Conservation (phyloP, 2,888 invertebrate species). For the Cacoxenus indagator region DNA sequence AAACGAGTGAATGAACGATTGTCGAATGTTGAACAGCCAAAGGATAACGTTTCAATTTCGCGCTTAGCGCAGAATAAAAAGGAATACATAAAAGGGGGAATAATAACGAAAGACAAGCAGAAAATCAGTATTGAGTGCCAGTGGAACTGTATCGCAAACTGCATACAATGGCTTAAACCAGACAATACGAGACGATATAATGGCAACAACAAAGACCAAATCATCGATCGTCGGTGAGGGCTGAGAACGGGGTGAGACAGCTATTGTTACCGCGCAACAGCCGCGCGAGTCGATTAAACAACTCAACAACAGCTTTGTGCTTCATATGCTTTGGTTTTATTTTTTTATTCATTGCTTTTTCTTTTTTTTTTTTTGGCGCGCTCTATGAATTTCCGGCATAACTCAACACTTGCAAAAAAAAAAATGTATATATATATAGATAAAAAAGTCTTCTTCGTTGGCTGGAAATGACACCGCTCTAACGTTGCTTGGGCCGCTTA, state of each 20-base stretch:
- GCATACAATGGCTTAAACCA: constrained; percentile 11
- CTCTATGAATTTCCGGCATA: not conserved
- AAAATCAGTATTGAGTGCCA: not conserved
- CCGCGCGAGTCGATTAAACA: not conserved
- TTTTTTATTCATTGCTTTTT: not conserved
- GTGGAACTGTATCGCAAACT: not conserved
- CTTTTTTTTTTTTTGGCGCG: not conserved
- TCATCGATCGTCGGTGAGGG: not conserved
- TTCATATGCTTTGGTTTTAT: not conserved
- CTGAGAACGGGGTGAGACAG: not conserved
- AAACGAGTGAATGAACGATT: constrained; percentile 5
- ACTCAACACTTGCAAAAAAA: not conserved
- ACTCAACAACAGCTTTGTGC: not conserved
- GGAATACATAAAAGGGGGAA: not conserved
- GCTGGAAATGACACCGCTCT: not conserved
- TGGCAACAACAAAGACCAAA: not conserved
- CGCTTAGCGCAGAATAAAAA: constrained; percentile 16
- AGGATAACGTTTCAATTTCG: constrained; percentile 25
- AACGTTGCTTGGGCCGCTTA: constrained; percentile 29
- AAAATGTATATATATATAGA: too few relatives aligned
- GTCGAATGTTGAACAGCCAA: not conserved
- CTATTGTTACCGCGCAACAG: not conserved
- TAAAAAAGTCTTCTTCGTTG: too few relatives aligned
- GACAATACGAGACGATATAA: not conserved
- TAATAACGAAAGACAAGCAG: not conserved